Evolutionary conservation across 2,888 invertebrate species (phyloP).

Genomic region (Mactromeris polynyma): DNA sequence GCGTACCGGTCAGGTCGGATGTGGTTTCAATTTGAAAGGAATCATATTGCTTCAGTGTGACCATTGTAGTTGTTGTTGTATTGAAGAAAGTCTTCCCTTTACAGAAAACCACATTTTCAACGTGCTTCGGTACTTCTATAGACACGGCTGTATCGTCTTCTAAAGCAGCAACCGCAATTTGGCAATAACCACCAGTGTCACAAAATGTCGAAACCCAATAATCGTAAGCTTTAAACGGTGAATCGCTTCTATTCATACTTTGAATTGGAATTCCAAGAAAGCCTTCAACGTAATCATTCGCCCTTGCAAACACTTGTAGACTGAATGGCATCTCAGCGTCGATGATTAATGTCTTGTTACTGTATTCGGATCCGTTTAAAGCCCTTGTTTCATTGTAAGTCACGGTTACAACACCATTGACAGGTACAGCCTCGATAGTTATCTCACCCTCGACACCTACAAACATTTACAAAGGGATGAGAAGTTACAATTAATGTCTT

Average conservation of each 20-base stretch:
- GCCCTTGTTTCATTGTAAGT: neutral
- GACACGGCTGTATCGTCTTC: slow-evolving; percentile 35
- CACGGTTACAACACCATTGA: neutral
- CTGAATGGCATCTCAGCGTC: slow-evolving; percentile 18
- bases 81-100: slow-evolving; percentile 30
- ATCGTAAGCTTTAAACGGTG: slow-evolving; percentile 2
- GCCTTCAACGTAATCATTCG: slow-evolving; percentile 44
- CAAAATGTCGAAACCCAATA: slow-evolving; percentile 59
- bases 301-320: slow-evolving; percentile 49
- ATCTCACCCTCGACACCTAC: neutral
- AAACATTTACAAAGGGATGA: neutral
- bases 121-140: slow-evolving; percentile 29
- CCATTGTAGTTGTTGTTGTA: neutral
- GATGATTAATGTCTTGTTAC: slow-evolving; percentile 53
- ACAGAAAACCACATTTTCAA: slow-evolving; percentile 31
- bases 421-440: neutral
- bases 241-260: slow-evolving; percentile 7
- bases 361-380: slow-evolving; percentile 49
- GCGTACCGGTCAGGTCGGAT: slow-evolving; percentile 55
- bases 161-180: slow-evolving; percentile 50
- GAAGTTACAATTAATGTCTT: too few species aligned
- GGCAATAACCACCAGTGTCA: slow-evolving; percentile 57
- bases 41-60: slow-evolving; percentile 47
- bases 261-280: slow-evolving; percentile 52
- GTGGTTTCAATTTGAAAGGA: slow-evolving; percentile 51